Conservation (phyloP, 2,888 invertebrate genomes). For the Melolontha melolontha region DNA sequence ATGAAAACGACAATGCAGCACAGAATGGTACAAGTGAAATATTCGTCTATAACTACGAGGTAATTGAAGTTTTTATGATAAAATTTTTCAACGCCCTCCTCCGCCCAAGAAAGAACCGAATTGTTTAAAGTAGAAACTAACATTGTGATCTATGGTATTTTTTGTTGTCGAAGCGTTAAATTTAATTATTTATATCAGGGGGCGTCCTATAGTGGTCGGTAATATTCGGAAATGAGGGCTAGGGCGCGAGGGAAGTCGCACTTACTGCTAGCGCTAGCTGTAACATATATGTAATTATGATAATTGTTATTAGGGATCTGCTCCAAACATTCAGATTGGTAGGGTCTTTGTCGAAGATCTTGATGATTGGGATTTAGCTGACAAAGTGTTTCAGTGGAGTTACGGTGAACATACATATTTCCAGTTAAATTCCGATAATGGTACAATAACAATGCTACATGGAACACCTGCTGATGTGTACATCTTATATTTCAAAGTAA, state of each 20-base stretch:
- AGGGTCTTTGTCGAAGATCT: conserved; percentile 93
- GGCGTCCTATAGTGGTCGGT: too few relatives aligned
- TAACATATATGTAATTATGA: too few relatives aligned
- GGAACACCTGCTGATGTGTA: conserved; percentile 83
- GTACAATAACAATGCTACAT: conserved; percentile 88
- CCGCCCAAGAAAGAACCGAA: too few relatives aligned
- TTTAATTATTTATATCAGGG: too few relatives aligned
- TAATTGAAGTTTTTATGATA: conserved; percentile 57
- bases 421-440: conserved; percentile 79
- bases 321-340: conserved; percentile 87
- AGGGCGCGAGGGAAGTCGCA: too few relatives aligned
- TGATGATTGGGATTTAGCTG: conserved; percentile 97
- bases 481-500: conserved; percentile 78
- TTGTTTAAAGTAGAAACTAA: too few relatives aligned
- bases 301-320: conserved; percentile 71
- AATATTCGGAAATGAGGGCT: too few relatives aligned
- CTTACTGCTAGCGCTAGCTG: too few relatives aligned
- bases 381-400: conserved; percentile 87
- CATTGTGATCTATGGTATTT: too few relatives aligned
- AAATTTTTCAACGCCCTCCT: conserved; percentile 26
- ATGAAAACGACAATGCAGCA: conserved; percentile 94
- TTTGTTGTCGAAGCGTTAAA: too few relatives aligned
- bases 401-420: conserved; percentile 72
- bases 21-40: conserved; percentile 88
- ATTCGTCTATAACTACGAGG: conserved; percentile 94